These are phyloP conservation scores for Diarsia mendica DNA, from an alignment of 2,888 invertebrate species.

Conservation along the genomic window DNA sequence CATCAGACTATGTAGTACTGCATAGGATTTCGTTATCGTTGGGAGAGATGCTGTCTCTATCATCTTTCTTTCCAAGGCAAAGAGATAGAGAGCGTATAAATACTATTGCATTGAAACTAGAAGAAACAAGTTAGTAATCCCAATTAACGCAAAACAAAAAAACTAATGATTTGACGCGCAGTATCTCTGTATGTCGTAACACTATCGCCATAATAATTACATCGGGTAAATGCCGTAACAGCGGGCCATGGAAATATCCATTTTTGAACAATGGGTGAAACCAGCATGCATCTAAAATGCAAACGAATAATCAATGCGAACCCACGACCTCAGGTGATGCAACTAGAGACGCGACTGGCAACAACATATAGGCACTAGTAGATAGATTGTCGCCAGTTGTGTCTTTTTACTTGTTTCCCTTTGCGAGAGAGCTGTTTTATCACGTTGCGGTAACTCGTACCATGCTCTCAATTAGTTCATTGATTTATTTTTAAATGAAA, in stretches of 20 bases:
- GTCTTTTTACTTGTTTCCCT: not conserved
- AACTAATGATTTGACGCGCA: not conserved
- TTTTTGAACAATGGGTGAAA: constrained; percentile 56
- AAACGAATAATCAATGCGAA: constrained; percentile 1
- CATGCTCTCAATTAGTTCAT: not conserved
- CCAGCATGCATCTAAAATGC: constrained; percentile 38
- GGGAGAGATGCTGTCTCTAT: not conserved
- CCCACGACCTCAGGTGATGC: constrained; percentile 1
- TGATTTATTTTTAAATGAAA: not conserved
- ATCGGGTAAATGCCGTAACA: constrained; percentile 63
- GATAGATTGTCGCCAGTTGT: no score
- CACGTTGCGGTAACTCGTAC: not conserved
- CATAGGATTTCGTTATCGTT: not conserved
- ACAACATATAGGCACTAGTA: not conserved
- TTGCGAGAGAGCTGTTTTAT: not conserved
- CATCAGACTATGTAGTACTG: not conserved
- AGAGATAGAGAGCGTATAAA: not conserved
- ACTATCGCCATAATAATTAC: constrained; percentile 62
- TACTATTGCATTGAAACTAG: not conserved
- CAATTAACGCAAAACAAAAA: not conserved
- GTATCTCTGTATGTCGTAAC: constrained; percentile 44
- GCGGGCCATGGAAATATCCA: constrained; percentile 61
- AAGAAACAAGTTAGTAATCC: not conserved
- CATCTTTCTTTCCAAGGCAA: not conserved
- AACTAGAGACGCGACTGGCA: not conserved